Base-by-base conservation (phyloP, 2,888 invertebrate species). In the Halocaridina rubra region DNA sequence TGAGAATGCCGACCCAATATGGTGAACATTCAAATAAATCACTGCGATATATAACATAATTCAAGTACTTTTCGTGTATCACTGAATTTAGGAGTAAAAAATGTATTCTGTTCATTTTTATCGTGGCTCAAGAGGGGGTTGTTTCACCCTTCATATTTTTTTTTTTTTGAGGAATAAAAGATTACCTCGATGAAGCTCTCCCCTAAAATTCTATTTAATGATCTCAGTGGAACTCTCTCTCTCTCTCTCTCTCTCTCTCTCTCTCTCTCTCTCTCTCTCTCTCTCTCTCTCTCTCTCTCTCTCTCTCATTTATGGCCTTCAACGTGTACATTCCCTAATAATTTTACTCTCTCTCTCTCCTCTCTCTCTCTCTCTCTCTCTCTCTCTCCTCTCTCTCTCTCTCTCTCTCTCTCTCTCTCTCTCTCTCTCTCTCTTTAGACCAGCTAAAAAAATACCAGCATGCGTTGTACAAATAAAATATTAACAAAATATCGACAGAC, bases 231-330 rank as follows among this genome's bases (percentile, higher is more conserved):
- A 16, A 22, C 69, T 69, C 69, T 29, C 29, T 29, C 69, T 69
- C 69, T 29, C 29, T 29, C 69, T 69, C 69, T 29, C 29, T 69
- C 69, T 29, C 69, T 69, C 69, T 69, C 29, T 29, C 69, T 69
- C 69, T 29, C 29, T 29, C 69, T 69, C 69, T 29, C 29, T 69
- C 69, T 69, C 24, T 69, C 24, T 29, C 69, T 69, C 29, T 29
- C 29, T 29, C 69, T 69, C 24, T 29, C 29, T 69, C 24, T 69
- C 69, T 24, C 2, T 24, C 24, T 24, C 67, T 24, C 24, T 24
- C 67, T 67, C 67, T 67, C 19, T 67, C 67, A 22, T 24, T n/a
- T 22, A 22, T 24, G n/a, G 22, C 24, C 24, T 67, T 13, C 24
- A 19, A 19, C 24, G 13, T 13, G n/a, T 24, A 22, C 19, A 16